A percentile compares a stretch with the other conserved stretches of the same genome.
These are phyloP conservation scores for Eufriesea mexicana DNA, from an alignment of 1,140 invertebrate genomes.

Conservation along the genomic window DNA sequence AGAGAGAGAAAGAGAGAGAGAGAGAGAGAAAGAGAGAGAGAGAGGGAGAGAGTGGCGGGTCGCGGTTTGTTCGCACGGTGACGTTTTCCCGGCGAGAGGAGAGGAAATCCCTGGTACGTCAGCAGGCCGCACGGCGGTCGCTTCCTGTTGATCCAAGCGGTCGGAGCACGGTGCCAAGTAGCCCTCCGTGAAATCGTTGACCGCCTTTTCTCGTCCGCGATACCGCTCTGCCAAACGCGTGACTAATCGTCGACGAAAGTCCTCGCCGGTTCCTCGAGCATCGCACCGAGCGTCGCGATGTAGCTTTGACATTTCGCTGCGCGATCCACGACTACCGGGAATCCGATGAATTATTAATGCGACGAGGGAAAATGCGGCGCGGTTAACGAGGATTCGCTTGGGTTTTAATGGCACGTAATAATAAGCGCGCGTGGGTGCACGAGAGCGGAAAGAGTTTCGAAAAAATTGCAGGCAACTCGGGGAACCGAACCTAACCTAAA, in stretches of 20 bases:
- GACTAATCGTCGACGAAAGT: slow-evolving; percentile 47
- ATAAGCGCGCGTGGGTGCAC: no score
- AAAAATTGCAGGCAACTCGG: no score
- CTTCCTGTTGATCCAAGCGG: slow-evolving; percentile 26
- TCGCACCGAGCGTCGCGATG: no score
- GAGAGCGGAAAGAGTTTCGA: no score
- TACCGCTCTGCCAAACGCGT: slow-evolving; percentile 42
- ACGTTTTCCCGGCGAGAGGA: background rate
- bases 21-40: no score
- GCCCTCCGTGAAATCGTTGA: slow-evolving; percentile 57
- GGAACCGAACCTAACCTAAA: no score
- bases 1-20: no score
- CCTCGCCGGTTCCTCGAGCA: slow-evolving; percentile 13
- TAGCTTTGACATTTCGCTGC: background rate
- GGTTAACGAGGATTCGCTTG: background rate
- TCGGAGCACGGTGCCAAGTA: slow-evolving; percentile 47
- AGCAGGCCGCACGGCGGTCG: slow-evolving; percentile 1
- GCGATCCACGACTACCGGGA: background rate
- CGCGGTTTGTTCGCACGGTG: background rate
- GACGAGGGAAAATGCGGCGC: background rate
- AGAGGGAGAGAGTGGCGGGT: no score
- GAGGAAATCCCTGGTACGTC: slow-evolving; percentile 62
- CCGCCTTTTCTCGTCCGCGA: slow-evolving; percentile 52
- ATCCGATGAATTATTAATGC: slow-evolving; percentile 3
- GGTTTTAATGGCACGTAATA: no score